Percentiles rank a stretch among this genome's conserved stretches.
Evolutionary conservation across 2,888 invertebrate species (phyloP).

Genomic region (Agriopis marginaria): DNA sequence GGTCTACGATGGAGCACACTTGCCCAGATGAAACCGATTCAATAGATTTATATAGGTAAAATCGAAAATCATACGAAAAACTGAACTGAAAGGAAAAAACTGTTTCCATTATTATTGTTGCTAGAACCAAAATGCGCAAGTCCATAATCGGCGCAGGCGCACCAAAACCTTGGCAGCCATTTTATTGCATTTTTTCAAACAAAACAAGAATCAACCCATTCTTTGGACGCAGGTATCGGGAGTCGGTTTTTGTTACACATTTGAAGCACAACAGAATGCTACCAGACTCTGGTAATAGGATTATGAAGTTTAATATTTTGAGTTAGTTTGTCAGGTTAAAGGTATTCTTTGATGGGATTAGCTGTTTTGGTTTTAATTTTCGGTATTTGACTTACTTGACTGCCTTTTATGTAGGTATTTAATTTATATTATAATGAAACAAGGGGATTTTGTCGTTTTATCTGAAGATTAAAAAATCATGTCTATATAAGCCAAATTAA

Average conservation of each 20-base stretch:
- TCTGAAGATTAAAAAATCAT: too few species aligned
- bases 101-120: conserved; percentile 36
- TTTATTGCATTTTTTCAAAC: conserved; percentile 75
- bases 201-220: conserved; percentile 77
- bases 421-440: too few species aligned
- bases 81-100: too few species aligned
- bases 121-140: conserved; percentile 72
- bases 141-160: conserved; percentile 73
- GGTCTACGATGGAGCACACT: too few species aligned
- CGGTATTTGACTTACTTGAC: too few species aligned
- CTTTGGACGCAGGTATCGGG: conserved; percentile 79
- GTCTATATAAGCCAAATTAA: too few species aligned
- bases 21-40: too few species aligned
- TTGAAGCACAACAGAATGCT: conserved; percentile 35
- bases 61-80: not conserved
- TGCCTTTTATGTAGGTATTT: too few species aligned
- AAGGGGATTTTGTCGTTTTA: too few species aligned
- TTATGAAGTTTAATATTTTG: conserved; percentile 23
- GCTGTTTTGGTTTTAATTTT: not conserved
- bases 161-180: conserved; percentile 80
- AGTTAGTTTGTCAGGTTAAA: not conserved
- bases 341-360: not conserved
- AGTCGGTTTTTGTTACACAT: conserved; percentile 48
- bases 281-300: conserved; percentile 26
- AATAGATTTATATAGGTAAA: not conserved